phyloP scores from a whole-genome alignment of 2,888 invertebrate species.

The Dryobota labecula region DNA sequence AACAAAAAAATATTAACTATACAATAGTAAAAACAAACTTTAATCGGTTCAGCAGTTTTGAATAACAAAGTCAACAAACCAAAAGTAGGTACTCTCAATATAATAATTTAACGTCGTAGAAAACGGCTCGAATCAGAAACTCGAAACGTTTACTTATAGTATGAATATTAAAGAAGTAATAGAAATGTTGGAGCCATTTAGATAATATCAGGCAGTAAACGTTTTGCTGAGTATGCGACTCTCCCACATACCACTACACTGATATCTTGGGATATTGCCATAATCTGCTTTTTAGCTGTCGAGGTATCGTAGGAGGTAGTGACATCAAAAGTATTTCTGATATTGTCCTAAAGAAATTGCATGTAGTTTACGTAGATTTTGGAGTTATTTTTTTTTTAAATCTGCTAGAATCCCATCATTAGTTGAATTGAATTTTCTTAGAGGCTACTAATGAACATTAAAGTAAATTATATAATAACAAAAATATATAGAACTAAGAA shows the following conservation, averaged over 20 bases:
- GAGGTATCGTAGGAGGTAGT: conserved; percentile 24
- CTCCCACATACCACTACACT: conserved; percentile 43
- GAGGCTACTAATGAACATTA: too few species aligned
- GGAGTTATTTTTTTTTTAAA: not conserved
- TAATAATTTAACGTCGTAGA: conserved; percentile 22
- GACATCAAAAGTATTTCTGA: conserved; percentile 6
- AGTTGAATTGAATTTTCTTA: not conserved
- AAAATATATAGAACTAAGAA: not conserved
- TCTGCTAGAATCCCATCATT: too few species aligned
- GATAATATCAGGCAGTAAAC: conserved; percentile 47
- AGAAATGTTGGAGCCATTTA: conserved; percentile 47
- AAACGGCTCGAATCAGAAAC: conserved; percentile 14
- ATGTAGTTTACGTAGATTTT: not conserved
- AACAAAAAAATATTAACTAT: not conserved
- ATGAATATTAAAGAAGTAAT: conserved; percentile 61
- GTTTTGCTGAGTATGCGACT: conserved; percentile 36
- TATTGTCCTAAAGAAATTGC: not conserved
- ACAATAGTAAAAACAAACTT: conserved; percentile 24
- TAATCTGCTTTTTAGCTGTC: conserved; percentile 49
- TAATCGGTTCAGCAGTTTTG: conserved; percentile 17
- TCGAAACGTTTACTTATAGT: conserved; percentile 39
- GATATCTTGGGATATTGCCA: conserved; percentile 52
- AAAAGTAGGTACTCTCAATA: not conserved
- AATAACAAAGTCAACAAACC: conserved; percentile 19
- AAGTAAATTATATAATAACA: not conserved